Conservation (phyloP, 2,888 invertebrate species). For the Xanthia togata region DNA sequence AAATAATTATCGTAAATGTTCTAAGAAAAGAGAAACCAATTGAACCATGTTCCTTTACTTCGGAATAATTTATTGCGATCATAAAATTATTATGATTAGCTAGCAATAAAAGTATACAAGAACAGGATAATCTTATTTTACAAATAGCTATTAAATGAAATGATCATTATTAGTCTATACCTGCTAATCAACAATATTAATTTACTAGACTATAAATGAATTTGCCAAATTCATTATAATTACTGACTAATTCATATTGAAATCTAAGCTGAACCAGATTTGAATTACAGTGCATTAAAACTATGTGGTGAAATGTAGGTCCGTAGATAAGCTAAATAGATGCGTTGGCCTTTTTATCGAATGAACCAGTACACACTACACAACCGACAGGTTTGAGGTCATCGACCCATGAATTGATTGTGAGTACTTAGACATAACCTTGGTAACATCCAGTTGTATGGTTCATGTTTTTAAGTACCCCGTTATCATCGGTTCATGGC, state of each 20-base stretch:
- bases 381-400: slow-evolving; percentile 71
- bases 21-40: not conserved
- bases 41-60: not conserved
- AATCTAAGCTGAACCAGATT: not conserved
- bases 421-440: slow-evolving; percentile 63
- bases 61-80: not conserved
- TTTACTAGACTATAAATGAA: not conserved
- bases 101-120: slow-evolving; percentile 7
- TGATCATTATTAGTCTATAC: not conserved
- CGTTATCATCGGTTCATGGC: slow-evolving; percentile 36
- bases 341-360: slow-evolving; percentile 60
- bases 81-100: not conserved
- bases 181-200: no score
- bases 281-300: not conserved
- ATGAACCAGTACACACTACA: slow-evolving; percentile 54
- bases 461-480: slow-evolving; percentile 53
- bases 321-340: slow-evolving; percentile 29
- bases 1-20: not conserved
- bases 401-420: slow-evolving; percentile 72
- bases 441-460: slow-evolving; percentile 69
- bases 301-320: slow-evolving; percentile 16
- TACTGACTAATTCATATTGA: not conserved
- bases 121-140: slow-evolving; percentile 1
- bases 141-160: slow-evolving; percentile 6
- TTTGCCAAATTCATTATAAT: slow-evolving; percentile 9